These are phyloP conservation scores for Nyctereutes procyonoides DNA, from an alignment of 2,113 vertebrate species.

Conservation along the genomic window DNA sequence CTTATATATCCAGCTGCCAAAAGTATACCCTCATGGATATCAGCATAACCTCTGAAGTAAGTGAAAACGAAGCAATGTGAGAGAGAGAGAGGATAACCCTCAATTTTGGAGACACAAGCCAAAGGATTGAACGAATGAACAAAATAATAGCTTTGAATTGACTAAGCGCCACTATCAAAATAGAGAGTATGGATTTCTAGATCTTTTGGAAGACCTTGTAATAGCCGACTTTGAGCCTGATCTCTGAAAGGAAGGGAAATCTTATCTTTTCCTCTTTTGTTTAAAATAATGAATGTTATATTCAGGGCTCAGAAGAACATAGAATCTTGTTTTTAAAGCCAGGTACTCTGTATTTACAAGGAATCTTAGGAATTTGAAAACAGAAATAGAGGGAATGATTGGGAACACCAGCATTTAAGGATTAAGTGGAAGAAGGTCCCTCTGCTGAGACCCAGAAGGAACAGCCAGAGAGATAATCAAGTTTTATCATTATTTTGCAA, in stretches of 20 bases:
- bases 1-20: background rate
- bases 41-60: background rate
- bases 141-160: slow-evolving; percentile 29
- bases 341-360: background rate
- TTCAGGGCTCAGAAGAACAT: background rate
- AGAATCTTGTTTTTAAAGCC: background rate
- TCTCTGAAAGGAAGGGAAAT: slow-evolving; percentile 13
- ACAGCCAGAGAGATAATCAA: background rate
- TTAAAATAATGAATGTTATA: background rate
- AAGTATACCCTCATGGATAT: background rate
- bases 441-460: background rate
- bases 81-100: background rate
- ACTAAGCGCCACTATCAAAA: background rate
- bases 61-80: background rate
- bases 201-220: background rate
- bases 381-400: background rate
- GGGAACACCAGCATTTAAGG: background rate
- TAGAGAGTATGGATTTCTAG: background rate
- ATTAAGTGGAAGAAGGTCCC: background rate
- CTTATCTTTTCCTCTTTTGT: background rate
- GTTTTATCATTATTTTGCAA: background rate
- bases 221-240: background rate
- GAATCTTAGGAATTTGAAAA: background rate
- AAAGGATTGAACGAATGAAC: background rate
- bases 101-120: background rate